Percentiles rank a stretch among this genome's conserved stretches.
phyloP scores from a whole-genome alignment of 2,113 vertebrate genomes.

The Oreochromis tanganicae region DNA sequence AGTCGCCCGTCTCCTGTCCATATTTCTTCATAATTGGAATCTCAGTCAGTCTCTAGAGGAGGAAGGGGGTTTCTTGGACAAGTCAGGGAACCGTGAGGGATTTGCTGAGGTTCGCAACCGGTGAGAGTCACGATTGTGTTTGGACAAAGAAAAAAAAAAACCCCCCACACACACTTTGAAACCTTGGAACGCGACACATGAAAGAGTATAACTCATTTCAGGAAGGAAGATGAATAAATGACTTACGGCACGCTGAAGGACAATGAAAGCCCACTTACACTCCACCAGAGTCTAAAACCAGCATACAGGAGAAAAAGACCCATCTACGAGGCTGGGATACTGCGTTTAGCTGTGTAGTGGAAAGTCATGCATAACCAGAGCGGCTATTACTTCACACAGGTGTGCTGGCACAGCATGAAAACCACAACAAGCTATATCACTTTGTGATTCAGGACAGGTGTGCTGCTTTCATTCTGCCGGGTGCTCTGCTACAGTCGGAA shows the following conservation, averaged over 20 bases:
- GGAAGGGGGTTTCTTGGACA: constrained; percentile 4
- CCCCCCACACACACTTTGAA: background rate
- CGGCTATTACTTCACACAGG: background rate
- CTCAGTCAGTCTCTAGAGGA: constrained; percentile 29
- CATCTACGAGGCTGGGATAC: background rate
- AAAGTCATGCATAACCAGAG: background rate
- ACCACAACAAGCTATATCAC: background rate
- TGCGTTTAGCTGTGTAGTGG: background rate
- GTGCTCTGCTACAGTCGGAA: background rate
- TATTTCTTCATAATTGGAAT: constrained; percentile 69
- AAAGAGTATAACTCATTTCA: constrained; percentile 1
- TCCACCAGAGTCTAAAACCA: background rate
- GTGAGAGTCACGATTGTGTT: background rate
- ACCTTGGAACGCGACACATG: background rate
- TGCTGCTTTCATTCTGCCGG: background rate
- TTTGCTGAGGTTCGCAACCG: constrained; percentile 8
- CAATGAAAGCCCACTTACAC: background rate
- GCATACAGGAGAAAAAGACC: background rate
- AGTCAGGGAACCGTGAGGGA: constrained; percentile 7
- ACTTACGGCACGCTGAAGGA: background rate
- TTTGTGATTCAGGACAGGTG: constrained; percentile 9
- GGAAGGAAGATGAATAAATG: background rate
- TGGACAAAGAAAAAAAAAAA: background rate
- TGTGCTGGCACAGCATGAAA: background rate
- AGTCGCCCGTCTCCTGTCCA: constrained; percentile 50